Evolutionary conservation across 2,888 invertebrate genomes (phyloP).

Genomic region (Agrochola circellaris): DNA sequence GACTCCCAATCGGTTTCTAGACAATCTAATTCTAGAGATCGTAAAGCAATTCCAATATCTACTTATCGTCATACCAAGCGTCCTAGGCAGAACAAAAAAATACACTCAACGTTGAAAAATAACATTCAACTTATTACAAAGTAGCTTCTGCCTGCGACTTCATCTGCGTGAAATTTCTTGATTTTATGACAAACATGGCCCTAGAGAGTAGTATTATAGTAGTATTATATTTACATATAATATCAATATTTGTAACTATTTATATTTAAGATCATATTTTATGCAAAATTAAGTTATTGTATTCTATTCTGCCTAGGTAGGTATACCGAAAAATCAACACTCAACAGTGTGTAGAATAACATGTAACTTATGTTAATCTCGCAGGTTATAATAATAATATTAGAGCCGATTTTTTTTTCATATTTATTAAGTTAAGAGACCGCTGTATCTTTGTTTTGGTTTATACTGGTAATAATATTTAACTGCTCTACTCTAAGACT

Average conservation of each 20-base stretch:
- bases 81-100: neutral
- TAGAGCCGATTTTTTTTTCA: too few relatives aligned
- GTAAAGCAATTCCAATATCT: neutral
- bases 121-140: neutral
- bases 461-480: too few relatives aligned
- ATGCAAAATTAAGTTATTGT: neutral
- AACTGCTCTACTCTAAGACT: too few relatives aligned
- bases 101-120: conserved; percentile 1
- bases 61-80: neutral
- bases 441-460: too few relatives aligned
- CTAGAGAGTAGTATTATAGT: too few relatives aligned
- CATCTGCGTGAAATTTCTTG: too few relatives aligned
- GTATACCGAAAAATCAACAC: neutral
- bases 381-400: too few relatives aligned
- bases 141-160: too few relatives aligned
- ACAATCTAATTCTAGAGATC: neutral
- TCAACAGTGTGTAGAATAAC: neutral
- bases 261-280: neutral
- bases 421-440: too few relatives aligned
- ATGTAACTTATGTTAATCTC: neutral
- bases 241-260: neutral
- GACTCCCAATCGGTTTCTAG: conserved; percentile 14
- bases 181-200: too few relatives aligned
- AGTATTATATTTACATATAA: too few relatives aligned
- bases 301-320: neutral